Evolutionary conservation across 1,140 invertebrate genomes (phyloP).

Genomic region (Drosophila triauraria): DNA sequence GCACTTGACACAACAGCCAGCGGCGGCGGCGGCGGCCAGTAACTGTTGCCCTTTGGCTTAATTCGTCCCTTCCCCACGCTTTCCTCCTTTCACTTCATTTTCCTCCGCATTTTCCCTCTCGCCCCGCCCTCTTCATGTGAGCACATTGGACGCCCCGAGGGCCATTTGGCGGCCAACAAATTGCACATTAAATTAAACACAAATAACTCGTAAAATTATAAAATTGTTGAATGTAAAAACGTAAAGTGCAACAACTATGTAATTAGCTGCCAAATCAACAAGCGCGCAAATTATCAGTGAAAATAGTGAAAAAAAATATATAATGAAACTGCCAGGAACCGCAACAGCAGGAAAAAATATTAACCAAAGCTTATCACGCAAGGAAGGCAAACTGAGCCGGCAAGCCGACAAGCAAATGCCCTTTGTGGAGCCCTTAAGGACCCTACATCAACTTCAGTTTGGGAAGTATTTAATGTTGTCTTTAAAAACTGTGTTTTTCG

Average conservation of each 20-base stretch:
- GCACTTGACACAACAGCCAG: slow-evolving; percentile 68
- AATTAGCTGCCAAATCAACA: slow-evolving; percentile 78
- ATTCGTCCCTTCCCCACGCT: slow-evolving; percentile 12
- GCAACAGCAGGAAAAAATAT: slow-evolving; percentile 8
- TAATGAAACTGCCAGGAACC: slow-evolving; percentile 29
- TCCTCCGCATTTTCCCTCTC: slow-evolving; percentile 3
- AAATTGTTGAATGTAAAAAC: slow-evolving; percentile 56
- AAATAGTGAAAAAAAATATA: slow-evolving; percentile 34
- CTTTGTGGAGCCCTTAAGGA: background rate
- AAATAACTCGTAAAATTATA: slow-evolving; percentile 73
- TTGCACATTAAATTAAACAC: slow-evolving; percentile 81
- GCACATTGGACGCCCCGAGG: slow-evolving; percentile 22
- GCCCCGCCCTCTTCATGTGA: slow-evolving; percentile 8
- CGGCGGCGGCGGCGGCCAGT: slow-evolving; percentile 22
- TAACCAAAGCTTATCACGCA: slow-evolving; percentile 34
- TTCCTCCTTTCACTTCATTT: slow-evolving; percentile 16
- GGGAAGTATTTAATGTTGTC: background rate
- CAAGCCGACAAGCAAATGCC: slow-evolving; percentile 6
- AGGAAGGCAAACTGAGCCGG: background rate
- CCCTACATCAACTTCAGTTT: background rate
- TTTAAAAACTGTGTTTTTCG: too few species aligned
- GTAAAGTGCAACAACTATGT: slow-evolving; percentile 74
- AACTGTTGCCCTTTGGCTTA: slow-evolving; percentile 49
- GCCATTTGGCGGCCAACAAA: slow-evolving; percentile 66
- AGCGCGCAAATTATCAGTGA: slow-evolving; percentile 67